Evolutionary conservation across 2,888 invertebrate species (phyloP), one percentile per base, ranked within the genome.

Genomic region (Linyphia triangularis): DNA sequence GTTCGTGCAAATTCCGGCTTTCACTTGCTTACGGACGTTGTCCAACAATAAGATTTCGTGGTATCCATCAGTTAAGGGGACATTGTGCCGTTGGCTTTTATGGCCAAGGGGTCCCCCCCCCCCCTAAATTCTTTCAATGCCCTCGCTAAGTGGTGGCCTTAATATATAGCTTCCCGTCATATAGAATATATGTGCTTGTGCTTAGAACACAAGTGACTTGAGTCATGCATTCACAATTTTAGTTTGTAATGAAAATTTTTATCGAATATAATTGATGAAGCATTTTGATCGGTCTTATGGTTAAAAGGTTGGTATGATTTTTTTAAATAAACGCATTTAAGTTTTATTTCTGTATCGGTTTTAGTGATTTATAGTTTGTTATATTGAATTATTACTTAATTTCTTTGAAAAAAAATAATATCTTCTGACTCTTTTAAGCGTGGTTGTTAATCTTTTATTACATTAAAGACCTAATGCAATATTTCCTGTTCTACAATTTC

Each of bases 161-260:
- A 88, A 86, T 88, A 88, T 88, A 88, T 81, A 75, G 86, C 86
- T 51, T 43, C 81, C 81, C 67, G 73, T 82, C 81, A 61, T 72
- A 67, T 33, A 37, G 30, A 75, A 70, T 78, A 61, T 85, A 78
- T 78, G 30, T 33, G 26, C 10, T 10, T 3, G 9, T 1, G 2
- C n/a, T 30, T 0, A 7, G 24, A 6, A 2, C 6, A 26, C 7
- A 51, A 79, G 51, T 78, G 85, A 51, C n/a, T 4, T 65, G 22
- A 85, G 77, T 69, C 61, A 30, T 30, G 3, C 51, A n/a, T 40
- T 24, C 1, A 59, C 7, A n/a, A 59, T 19, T 3, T 19, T 59
- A 16, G 1, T 26, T 26, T 13, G 9, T 59, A 22, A n/a, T 59
- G 59, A 59, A 16, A n/a, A n/a, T n/a, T n/a, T n/a, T n/a, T n/a